Conservation (phyloP, 1,140 invertebrate genomes). For the Danaus melanippus region DNA sequence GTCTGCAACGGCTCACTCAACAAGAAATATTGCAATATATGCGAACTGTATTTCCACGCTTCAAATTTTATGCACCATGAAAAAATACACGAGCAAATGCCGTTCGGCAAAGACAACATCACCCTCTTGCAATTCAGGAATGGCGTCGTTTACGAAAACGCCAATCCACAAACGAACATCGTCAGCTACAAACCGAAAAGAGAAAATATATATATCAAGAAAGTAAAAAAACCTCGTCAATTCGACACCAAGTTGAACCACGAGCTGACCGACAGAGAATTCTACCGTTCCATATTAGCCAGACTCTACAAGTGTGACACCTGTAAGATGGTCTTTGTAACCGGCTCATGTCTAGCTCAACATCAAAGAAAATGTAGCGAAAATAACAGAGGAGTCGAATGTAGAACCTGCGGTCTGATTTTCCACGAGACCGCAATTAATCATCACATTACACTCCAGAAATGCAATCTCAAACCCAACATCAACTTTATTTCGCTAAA, state of each 20-base stretch:
- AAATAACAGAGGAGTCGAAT: not conserved
- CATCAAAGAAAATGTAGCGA: slow-evolving; percentile 1
- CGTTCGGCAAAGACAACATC: not conserved
- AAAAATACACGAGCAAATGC: slow-evolving; percentile 6
- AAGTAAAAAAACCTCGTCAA: not conserved
- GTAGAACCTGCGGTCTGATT: slow-evolving; percentile 10
- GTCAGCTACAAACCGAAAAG: not conserved
- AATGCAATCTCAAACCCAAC: not conserved
- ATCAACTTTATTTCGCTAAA: slow-evolving; percentile 9
- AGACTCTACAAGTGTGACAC: slow-evolving; percentile 7
- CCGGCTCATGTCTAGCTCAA: not conserved
- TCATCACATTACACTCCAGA: slow-evolving; percentile 1
- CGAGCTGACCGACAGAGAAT: not conserved
- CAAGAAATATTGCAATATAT: slow-evolving; percentile 4
- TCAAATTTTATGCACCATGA: slow-evolving; percentile 2
- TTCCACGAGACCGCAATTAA: slow-evolving; percentile 10
- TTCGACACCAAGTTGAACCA: not conserved
- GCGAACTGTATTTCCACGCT: slow-evolving; percentile 6
- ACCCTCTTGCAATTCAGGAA: slow-evolving; percentile 3
- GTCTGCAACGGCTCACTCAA: not conserved
- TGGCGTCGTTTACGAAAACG: too few species aligned
- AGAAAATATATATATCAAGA: not conserved
- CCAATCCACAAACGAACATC: too few species aligned
- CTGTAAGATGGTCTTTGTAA: slow-evolving; percentile 11
- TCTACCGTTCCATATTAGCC: not conserved